phyloP scores from a whole-genome alignment of 1,140 invertebrate genomes.

The Papilio aristodemus region DNA sequence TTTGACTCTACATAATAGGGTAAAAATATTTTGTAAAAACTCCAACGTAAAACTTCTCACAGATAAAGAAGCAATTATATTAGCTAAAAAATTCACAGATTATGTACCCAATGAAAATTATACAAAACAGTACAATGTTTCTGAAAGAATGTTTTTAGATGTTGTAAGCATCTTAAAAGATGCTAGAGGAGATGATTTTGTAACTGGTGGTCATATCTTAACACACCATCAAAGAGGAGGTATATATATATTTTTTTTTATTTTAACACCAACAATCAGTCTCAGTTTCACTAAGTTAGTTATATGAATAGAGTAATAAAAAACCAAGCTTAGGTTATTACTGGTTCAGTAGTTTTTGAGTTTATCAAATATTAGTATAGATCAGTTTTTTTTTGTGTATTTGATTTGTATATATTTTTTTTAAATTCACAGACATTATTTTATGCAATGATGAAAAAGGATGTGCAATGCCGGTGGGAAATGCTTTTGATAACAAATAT shows the following conservation, averaged over 20 bases:
- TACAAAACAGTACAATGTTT: constrained; percentile 67
- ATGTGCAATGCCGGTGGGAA: constrained; percentile 58
- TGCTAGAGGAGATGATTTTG: constrained; percentile 61
- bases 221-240: constrained; percentile 81
- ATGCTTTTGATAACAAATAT: constrained; percentile 58
- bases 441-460: constrained; percentile 76
- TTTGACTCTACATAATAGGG: constrained; percentile 78
- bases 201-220: constrained; percentile 78
- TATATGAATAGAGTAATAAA: no score
- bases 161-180: constrained; percentile 60
- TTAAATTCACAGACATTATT: constrained; percentile 78
- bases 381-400: background rate
- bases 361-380: no score
- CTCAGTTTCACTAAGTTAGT: background rate
- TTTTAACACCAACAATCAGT: background rate
- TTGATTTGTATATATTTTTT: background rate
- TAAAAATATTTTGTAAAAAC: constrained; percentile 82
- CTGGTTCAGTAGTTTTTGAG: no score
- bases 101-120: constrained; percentile 75
- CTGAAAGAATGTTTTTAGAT: constrained; percentile 77
- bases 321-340: no score
- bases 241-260: constrained; percentile 40
- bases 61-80: constrained; percentile 54
- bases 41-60: constrained; percentile 74
- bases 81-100: constrained; percentile 79